Evolutionary conservation across 2,113 vertebrate genomes (phyloP).

Genomic region (Scytalopus superciliaris): DNA sequence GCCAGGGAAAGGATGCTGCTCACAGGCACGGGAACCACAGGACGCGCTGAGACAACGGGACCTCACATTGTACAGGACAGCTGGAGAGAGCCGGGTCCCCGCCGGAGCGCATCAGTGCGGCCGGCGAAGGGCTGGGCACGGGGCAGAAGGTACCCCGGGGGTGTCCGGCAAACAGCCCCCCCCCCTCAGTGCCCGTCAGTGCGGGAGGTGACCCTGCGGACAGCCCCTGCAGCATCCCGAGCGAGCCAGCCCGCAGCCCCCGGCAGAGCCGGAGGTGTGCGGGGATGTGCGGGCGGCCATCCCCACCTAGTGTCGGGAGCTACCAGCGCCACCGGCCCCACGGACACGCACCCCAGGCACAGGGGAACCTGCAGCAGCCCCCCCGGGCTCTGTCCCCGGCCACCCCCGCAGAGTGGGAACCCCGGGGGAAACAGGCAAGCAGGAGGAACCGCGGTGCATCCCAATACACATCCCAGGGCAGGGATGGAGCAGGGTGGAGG

Average conservation of each 20-base stretch:
- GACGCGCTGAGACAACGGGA: fast-evolving
- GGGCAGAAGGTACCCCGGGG: no score
- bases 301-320: constrained; percentile 23
- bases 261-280: fast-evolving
- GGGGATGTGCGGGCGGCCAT: neutral
- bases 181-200: fast-evolving
- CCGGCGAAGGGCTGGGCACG: neutral
- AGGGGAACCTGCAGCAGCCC: neutral
- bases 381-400: fast-evolving
- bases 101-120: neutral
- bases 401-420: fast-evolving
- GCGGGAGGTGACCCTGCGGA: neutral
- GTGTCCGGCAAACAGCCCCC: no score
- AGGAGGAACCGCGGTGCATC: fast-evolving
- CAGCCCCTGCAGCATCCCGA: fast-evolving
- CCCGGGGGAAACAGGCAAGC: fast-evolving
- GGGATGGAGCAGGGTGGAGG: neutral
- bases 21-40: fast-evolving
- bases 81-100: fast-evolving
- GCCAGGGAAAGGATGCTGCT: neutral
- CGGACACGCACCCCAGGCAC: neutral
- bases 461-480: neutral
- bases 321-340: neutral
- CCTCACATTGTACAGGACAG: fast-evolving
- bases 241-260: fast-evolving